Conservation (phyloP, 2,797 vertebrate species). For the Psittacula derbiana region DNA sequence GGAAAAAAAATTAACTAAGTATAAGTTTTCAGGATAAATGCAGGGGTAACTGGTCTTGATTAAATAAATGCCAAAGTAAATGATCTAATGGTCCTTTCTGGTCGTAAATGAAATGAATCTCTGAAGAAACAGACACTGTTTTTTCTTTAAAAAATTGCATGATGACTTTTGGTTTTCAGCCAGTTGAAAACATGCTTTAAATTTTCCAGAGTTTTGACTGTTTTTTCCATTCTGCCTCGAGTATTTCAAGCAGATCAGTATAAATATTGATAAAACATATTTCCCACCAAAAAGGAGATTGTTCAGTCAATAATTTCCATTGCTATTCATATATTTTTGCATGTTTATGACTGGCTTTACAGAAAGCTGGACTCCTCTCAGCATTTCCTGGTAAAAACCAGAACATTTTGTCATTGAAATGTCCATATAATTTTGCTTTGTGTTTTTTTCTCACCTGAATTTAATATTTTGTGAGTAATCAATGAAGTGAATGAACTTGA, state of each 20-base stretch:
- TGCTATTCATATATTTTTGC: background rate
- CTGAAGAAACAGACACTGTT: background rate
- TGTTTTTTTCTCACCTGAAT: background rate
- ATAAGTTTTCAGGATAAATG: background rate
- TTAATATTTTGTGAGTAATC: background rate
- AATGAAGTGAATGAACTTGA: background rate
- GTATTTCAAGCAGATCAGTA: conserved; percentile 3
- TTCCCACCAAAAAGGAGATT: conserved; percentile 29
- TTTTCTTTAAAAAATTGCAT: background rate
- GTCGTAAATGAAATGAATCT: background rate
- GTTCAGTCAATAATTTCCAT: conserved; percentile 9
- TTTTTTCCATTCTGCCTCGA: background rate
- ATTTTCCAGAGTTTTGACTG: background rate
- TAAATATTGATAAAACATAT: conserved; percentile 36
- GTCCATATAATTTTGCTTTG: background rate
- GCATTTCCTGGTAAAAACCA: background rate
- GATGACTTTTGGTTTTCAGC: background rate
- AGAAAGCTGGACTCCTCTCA: background rate
- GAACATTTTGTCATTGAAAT: background rate
- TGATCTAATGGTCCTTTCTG: background rate
- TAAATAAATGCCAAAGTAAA: background rate
- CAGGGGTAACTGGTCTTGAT: background rate
- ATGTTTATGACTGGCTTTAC: background rate
- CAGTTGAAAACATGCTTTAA: background rate
- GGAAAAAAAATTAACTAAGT: background rate